Evolutionary conservation across 2,113 vertebrate genomes (phyloP).

Genomic region (Rhombomys opimus): DNA sequence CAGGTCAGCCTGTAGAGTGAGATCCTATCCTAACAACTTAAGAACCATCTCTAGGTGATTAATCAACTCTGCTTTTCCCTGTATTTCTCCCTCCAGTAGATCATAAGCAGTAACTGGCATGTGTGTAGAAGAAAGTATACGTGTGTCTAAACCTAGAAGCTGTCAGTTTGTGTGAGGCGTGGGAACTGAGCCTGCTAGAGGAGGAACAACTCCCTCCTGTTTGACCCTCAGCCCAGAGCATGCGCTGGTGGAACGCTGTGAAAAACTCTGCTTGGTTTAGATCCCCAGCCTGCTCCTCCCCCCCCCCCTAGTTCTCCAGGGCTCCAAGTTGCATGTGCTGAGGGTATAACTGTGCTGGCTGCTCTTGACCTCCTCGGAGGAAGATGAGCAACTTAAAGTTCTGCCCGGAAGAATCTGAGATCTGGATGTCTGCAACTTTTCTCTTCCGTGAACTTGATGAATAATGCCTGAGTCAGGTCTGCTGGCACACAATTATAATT

Average conservation of each 20-base stretch:
- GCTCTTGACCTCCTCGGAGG: neutral
- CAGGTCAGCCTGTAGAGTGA: neutral
- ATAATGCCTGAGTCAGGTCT: neutral
- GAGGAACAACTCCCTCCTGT: neutral
- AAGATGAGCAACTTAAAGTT: neutral
- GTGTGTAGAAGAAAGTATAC: neutral
- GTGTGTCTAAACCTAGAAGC: conserved; percentile 29
- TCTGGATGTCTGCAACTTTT: neutral
- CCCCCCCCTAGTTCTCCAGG: neutral
- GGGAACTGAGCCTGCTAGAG: neutral
- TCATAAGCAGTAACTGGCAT: neutral
- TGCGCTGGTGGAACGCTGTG: neutral
- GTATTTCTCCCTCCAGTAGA: conserved; percentile 1
- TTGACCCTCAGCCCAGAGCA: neutral
- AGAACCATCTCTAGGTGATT: neutral
- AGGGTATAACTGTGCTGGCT: neutral
- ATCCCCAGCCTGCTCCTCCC: neutral
- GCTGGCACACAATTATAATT: neutral
- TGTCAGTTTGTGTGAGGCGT: neutral
- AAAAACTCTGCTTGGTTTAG: neutral
- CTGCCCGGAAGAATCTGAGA: neutral
- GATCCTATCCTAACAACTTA: neutral
- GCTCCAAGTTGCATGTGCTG: neutral
- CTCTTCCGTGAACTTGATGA: neutral
- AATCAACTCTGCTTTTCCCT: neutral